Percentiles rank a stretch among this genome's conserved stretches.
Evolutionary conservation across 2,797 vertebrate genomes (phyloP).

Genomic region (Pempheris klunzingeri): DNA sequence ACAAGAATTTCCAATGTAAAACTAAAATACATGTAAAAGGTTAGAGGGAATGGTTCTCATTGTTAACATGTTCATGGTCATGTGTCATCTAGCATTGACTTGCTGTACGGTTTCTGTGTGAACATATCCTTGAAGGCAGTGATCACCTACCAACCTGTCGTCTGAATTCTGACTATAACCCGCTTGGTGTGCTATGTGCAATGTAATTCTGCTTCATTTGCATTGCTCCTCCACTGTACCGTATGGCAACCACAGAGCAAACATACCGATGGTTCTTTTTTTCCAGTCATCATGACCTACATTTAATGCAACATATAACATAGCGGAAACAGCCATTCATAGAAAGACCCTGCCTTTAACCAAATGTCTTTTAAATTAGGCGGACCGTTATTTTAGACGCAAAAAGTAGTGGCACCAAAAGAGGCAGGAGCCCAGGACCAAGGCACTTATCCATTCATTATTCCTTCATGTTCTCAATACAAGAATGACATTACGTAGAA

Average conservation of each 20-base stretch:
- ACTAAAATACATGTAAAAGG: background rate
- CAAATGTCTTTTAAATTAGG: background rate
- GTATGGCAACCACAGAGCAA: background rate
- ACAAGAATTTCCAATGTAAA: background rate
- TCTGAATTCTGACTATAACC: background rate
- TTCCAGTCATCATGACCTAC: background rate
- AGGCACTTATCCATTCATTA: conserved; percentile 36
- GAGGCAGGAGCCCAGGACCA: background rate
- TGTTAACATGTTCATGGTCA: too few species aligned
- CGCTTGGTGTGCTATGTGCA: too few species aligned
- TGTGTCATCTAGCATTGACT: background rate
- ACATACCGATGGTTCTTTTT: background rate
- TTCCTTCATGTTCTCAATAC: conserved; percentile 22
- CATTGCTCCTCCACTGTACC: background rate
- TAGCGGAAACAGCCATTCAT: background rate
- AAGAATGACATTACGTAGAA: conserved; percentile 33
- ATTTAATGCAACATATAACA: background rate
- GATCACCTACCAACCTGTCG: background rate
- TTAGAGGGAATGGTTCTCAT: background rate
- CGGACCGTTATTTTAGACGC: background rate
- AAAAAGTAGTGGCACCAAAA: background rate
- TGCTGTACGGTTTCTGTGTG: background rate
- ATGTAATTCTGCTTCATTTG: background rate
- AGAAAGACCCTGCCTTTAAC: background rate
- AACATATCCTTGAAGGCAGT: background rate